Evolutionary conservation across 1,140 invertebrate genomes (phyloP).

Genomic region (Papilio xuthus): DNA sequence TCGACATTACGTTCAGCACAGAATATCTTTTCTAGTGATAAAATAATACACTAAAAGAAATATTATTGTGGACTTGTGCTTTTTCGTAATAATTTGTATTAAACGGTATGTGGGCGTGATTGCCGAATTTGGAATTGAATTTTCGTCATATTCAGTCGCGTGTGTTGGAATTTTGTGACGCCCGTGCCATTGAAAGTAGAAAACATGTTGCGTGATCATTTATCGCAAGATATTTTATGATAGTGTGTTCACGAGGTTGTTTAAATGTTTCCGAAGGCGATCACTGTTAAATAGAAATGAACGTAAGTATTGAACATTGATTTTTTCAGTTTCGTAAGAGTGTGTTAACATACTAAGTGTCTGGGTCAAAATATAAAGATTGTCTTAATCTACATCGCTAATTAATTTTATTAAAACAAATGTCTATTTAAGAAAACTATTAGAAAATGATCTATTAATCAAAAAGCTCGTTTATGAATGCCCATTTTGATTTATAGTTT

Average conservation of each 20-base stretch:
- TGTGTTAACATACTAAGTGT: not conserved
- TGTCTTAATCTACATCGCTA: not conserved
- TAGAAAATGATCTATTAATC: too few relatives aligned
- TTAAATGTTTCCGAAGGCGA: constrained; percentile 42
- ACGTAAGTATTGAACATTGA: constrained; percentile 53
- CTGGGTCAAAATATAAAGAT: not conserved
- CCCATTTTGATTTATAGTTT: too few relatives aligned
- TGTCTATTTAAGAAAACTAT: too few relatives aligned
- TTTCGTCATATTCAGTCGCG: constrained; percentile 24
- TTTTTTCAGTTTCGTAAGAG: constrained; percentile 33
- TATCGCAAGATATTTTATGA: constrained; percentile 54
- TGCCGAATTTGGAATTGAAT: constrained; percentile 27
- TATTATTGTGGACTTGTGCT: constrained; percentile 10
- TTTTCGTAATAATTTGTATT: constrained; percentile 2
- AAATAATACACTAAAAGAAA: not conserved
- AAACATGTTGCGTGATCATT: constrained; percentile 45
- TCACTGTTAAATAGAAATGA: constrained; percentile 53
- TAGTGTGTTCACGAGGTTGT: constrained; percentile 47
- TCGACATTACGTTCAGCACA: constrained; percentile 54
- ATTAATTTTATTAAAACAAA: too few relatives aligned
- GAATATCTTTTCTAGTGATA: constrained; percentile 45
- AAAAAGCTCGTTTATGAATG: too few relatives aligned
- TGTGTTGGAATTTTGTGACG: constrained; percentile 21
- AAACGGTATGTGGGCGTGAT: not conserved
- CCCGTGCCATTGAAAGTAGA: constrained; percentile 41